These are phyloP conservation scores for Agonopterix arenella DNA, from an alignment of 2,888 invertebrate genomes.

Conservation along the genomic window DNA sequence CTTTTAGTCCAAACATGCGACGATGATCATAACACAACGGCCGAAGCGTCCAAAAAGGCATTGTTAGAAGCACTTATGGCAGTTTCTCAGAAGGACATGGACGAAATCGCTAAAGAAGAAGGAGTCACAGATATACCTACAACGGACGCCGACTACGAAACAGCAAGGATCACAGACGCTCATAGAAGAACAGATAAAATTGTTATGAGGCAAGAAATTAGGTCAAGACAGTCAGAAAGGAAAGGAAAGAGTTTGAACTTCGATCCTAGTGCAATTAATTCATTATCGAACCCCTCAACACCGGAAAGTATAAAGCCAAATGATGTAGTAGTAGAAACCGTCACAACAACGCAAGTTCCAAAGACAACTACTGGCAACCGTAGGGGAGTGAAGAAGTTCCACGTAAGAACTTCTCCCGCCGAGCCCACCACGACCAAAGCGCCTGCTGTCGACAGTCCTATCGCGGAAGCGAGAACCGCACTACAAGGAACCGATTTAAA, in stretches of 20 bases:
- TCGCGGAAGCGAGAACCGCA: constrained; percentile 59
- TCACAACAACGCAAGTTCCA: constrained; percentile 44
- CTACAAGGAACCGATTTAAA: constrained; percentile 43
- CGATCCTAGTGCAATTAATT: constrained; percentile 56
- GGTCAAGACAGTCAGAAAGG: constrained; percentile 33
- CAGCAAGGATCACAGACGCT: constrained; percentile 31
- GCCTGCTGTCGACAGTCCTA: constrained; percentile 45
- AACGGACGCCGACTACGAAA: constrained; percentile 33
- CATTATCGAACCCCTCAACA: constrained; percentile 51
- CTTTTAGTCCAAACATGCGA: constrained; percentile 88
- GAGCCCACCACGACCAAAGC: constrained; percentile 34
- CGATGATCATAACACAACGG: constrained; percentile 82
- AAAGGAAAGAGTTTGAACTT: constrained; percentile 51
- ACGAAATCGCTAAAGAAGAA: constrained; percentile 63
- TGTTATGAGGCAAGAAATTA: constrained; percentile 29
- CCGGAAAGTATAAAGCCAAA: constrained; percentile 32
- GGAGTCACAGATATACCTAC: constrained; percentile 32
- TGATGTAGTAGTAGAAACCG: constrained; percentile 35
- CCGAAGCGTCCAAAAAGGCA: constrained; percentile 82
- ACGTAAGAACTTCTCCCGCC: constrained; percentile 32
- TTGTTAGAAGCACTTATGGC: constrained; percentile 82
- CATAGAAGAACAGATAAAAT: constrained; percentile 38
- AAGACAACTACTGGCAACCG: constrained; percentile 42
- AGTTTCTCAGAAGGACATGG: constrained; percentile 76
- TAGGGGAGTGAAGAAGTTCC: constrained; percentile 56